A percentile compares a stretch with the other conserved stretches of the same genome.
Evolutionary conservation across 2,888 invertebrate species (phyloP).

Genomic region (Uropetala carovei): DNA sequence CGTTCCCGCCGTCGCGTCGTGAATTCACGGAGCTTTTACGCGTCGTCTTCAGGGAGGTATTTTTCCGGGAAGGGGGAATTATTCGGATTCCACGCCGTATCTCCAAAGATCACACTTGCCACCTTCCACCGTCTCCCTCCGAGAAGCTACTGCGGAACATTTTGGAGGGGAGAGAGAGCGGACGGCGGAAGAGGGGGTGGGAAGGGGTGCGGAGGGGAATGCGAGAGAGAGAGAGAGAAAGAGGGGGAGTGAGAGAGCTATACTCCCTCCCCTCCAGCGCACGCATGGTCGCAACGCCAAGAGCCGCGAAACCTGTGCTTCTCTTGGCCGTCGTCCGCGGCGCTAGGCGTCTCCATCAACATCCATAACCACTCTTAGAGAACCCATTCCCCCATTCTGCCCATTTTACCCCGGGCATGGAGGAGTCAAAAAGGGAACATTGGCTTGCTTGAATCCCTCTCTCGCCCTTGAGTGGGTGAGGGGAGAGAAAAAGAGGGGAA

Average conservation of each 20-base stretch:
- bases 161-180: slow-evolving; percentile 28
- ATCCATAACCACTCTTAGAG: slow-evolving; percentile 47
- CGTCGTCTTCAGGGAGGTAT: background rate
- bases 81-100: background rate
- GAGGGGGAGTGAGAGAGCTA: background rate
- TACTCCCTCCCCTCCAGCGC: slow-evolving; percentile 12
- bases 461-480: background rate
- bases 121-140: slow-evolving; percentile 45
- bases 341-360: slow-evolving; percentile 7
- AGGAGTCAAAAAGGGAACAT: background rate
- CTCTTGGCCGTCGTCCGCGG: slow-evolving; percentile 45
- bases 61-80: background rate
- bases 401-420: background rate
- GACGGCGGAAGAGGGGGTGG: background rate
- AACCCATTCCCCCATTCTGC: background rate
- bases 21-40: no score
- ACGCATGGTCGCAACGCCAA: slow-evolving; percentile 53
- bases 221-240: no score
- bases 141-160: slow-evolving; percentile 49
- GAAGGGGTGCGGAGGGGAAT: background rate
- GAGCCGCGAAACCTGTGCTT: slow-evolving; percentile 40
- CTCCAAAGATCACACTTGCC: background rate
- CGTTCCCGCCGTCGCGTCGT: no score
- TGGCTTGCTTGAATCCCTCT: background rate
- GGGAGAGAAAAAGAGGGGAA: no score